Evolutionary conservation across 2,113 vertebrate genomes (phyloP).

Genomic region (Muntiacus muntjak): DNA sequence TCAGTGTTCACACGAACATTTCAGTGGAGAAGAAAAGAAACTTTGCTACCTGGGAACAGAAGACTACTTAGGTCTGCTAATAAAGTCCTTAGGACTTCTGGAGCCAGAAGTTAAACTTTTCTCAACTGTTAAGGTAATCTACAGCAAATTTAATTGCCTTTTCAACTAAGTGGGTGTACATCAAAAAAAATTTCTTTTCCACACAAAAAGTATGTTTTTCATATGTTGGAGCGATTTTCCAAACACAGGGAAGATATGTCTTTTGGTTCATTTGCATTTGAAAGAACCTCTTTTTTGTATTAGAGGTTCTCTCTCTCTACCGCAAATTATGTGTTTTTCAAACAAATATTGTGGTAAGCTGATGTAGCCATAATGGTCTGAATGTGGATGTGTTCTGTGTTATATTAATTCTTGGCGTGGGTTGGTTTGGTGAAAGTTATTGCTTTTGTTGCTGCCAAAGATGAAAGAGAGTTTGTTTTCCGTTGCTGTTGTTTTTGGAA

Average conservation of each 20-base stretch:
- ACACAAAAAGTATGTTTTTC: conserved; percentile 32
- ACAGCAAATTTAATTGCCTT: conserved; percentile 50
- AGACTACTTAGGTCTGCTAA: conserved; percentile 80
- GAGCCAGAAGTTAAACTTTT: conserved; percentile 49
- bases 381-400: conserved; percentile 58
- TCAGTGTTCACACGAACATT: conserved; percentile 60
- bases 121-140: conserved; percentile 44
- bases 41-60: conserved; percentile 76
- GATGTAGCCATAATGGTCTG: conserved; percentile 64
- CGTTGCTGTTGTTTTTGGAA: conserved; percentile 41
- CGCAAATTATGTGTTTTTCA: conserved; percentile 70
- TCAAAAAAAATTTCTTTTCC: background rate
- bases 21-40: conserved; percentile 77
- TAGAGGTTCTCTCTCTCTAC: conserved; percentile 24
- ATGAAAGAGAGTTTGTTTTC: conserved; percentile 65
- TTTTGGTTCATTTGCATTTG: conserved; percentile 73
- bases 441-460: conserved; percentile 68
- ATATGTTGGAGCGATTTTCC: conserved; percentile 36
- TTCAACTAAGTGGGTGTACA: conserved; percentile 31
- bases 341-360: conserved; percentile 77
- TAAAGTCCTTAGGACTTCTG: conserved; percentile 54
- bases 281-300: conserved; percentile 63
- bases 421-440: conserved; percentile 66
- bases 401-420: conserved; percentile 56
- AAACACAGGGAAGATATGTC: conserved; percentile 51